phyloP scores from a whole-genome alignment of 2,797 vertebrate species.

The Danionella dracula region DNA sequence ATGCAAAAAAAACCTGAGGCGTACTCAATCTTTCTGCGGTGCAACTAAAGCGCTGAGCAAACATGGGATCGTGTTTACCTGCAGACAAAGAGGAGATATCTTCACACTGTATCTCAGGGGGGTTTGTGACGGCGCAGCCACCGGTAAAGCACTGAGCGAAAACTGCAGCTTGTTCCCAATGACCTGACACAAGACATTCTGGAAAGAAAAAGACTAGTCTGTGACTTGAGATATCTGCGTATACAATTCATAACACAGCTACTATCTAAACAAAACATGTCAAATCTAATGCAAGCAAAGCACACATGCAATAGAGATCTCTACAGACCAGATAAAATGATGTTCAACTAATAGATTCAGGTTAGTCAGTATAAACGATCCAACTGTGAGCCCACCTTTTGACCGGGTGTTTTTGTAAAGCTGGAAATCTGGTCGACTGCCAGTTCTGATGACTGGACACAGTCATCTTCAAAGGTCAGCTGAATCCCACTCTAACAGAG shows the following conservation, averaged over 20 bases:
- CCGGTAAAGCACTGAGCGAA: conserved; percentile 54
- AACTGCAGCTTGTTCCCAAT: conserved; percentile 80
- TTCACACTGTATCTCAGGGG: conserved; percentile 67
- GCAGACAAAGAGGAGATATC: conserved; percentile 78
- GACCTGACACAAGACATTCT: conserved; percentile 69
- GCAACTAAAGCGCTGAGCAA: not conserved
- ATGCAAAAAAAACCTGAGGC: not conserved
- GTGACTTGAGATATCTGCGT: no score
- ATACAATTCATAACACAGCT: not conserved
- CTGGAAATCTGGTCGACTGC: conserved; percentile 70
- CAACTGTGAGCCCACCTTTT: conserved; percentile 72
- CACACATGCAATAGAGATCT: not conserved
- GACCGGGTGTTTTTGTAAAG: conserved; percentile 66
- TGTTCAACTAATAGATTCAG: not conserved
- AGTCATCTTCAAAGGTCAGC: conserved; percentile 80
- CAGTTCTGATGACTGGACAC: conserved; percentile 72
- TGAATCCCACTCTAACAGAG: conserved; percentile 67
- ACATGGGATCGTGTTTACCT: conserved; percentile 66
- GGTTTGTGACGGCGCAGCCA: conserved; percentile 22
- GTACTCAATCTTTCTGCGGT: not conserved
- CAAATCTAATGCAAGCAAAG: not conserved
- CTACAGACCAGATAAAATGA: no score
- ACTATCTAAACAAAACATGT: no score
- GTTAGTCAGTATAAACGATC: not conserved
- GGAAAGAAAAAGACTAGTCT: no score